Conservation (phyloP, 2,888 invertebrate species). For the Spisula solida region DNA sequence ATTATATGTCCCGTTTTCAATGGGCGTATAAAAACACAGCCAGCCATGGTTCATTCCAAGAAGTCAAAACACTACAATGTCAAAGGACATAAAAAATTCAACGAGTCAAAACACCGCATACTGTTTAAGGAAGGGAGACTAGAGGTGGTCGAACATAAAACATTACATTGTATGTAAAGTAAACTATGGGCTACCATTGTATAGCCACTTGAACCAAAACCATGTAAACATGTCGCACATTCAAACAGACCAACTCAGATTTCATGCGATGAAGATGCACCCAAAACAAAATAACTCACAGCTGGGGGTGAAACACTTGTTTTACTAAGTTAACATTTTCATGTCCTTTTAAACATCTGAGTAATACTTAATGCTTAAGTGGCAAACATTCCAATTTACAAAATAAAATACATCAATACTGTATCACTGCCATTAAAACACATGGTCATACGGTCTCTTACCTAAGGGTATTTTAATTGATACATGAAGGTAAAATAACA, state of each 20-base stretch:
- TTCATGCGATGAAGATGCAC: background rate
- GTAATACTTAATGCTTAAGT: background rate
- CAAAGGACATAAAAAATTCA: background rate
- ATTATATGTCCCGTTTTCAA: no score
- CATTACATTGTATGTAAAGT: constrained; percentile 3
- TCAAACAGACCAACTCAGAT: background rate
- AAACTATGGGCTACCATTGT: background rate
- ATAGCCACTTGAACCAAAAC: background rate
- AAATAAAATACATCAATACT: background rate
- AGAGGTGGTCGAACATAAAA: constrained; percentile 8
- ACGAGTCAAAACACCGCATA: background rate
- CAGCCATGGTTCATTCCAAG: no score
- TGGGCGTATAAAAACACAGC: no score
- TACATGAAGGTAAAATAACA: no score
- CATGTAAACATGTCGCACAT: background rate
- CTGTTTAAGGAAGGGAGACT: background rate
- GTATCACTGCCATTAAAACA: no score
- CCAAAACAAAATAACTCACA: constrained; percentile 12
- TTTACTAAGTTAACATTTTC: background rate
- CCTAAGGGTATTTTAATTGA: no score
- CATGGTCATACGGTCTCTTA: no score
- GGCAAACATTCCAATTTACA: background rate
- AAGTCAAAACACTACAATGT: background rate
- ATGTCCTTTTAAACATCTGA: constrained; percentile 6
- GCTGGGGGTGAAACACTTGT: background rate